Conservation (phyloP, 2,888 invertebrate species). For the Chymomyza amoena region DNA sequence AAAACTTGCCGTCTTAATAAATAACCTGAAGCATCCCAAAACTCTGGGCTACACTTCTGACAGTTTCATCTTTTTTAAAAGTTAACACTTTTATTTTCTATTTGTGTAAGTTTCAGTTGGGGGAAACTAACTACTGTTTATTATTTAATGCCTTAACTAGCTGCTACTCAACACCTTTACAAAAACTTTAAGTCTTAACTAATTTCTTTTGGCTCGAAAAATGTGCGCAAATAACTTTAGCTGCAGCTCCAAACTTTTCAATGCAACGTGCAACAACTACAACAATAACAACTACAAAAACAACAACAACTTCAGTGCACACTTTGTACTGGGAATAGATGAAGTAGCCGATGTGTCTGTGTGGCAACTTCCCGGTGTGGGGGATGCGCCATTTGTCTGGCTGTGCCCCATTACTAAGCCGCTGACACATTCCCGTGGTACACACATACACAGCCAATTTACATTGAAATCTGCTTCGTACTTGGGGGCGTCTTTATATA, state of each 20-base stretch:
- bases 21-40: constrained; percentile 19
- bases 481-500: constrained; percentile 14
- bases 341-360: constrained; percentile 7
- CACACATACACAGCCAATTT: constrained; percentile 49
- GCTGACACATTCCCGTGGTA: constrained; percentile 60
- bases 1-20: constrained; percentile 1
- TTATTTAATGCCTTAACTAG: constrained; percentile 59
- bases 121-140: constrained; percentile 31
- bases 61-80: constrained; percentile 1
- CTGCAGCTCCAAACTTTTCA: constrained; percentile 33
- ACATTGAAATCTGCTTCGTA: constrained; percentile 52
- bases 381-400: constrained; percentile 41
- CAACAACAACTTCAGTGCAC: constrained; percentile 23
- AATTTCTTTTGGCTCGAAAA: constrained; percentile 48
- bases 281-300: not conserved
- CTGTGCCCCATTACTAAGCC: constrained; percentile 22
- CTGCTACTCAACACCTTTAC: constrained; percentile 50
- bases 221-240: constrained; percentile 52
- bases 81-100: constrained; percentile 11
- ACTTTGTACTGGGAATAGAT: constrained; percentile 12
- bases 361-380: not conserved
- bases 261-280: constrained; percentile 4
- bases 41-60: not conserved
- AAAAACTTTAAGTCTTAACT: constrained; percentile 47
- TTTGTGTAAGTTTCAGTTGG: constrained; percentile 2